phyloP scores from a whole-genome alignment of 2,888 invertebrate genomes.

The Idaea aversata region DNA sequence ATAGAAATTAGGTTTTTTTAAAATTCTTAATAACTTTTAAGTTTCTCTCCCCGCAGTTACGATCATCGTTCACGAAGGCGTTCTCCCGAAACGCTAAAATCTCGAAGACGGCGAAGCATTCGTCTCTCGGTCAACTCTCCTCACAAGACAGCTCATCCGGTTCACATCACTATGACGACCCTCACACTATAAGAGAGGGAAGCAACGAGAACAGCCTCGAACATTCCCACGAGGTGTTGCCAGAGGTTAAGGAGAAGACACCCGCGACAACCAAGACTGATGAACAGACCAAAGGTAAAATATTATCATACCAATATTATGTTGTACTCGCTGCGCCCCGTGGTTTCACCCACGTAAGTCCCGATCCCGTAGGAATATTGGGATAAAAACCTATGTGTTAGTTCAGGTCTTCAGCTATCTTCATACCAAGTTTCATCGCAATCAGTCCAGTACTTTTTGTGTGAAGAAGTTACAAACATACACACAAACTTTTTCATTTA shows the following conservation, averaged over 20 bases:
- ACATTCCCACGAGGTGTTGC: conserved; percentile 72
- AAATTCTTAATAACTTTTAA: not conserved
- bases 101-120: conserved; percentile 83
- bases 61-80: conserved; percentile 98
- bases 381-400: too few relatives aligned
- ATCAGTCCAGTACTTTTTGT: too few relatives aligned
- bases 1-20: too few relatives aligned
- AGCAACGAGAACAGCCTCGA: conserved; percentile 78
- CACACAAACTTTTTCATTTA: too few relatives aligned
- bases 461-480: too few relatives aligned
- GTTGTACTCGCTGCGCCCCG: too few relatives aligned
- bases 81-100: conserved; percentile 93
- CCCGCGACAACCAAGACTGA: conserved; percentile 56
- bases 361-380: too few relatives aligned
- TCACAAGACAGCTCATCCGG: conserved; percentile 77
- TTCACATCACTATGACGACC: conserved; percentile 75
- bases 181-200: conserved; percentile 74
- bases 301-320: too few relatives aligned
- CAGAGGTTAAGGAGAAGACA: conserved; percentile 62
- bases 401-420: too few relatives aligned
- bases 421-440: too few relatives aligned
- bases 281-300: conserved; percentile 72
- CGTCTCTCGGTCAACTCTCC: conserved; percentile 75
- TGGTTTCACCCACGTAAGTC: too few relatives aligned
- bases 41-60: conserved; percentile 78